phyloP scores from a whole-genome alignment of 2,113 vertebrate genomes.

The Macaca fascicularis region T2T-MFA8v1.1 NC_088381.1:58375501-58376000 shows the following conservation, averaged over 20 bases:
- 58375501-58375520: fast-evolving
- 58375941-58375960: neutral
- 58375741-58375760: neutral
- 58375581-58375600: neutral
- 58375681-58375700: neutral
- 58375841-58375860: fast-evolving
- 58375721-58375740: no score
- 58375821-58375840: neutral
- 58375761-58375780: neutral
- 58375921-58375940: fast-evolving
- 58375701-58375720: neutral
- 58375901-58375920: neutral
- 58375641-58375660: neutral
- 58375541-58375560: fast-evolving
- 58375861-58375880: fast-evolving
- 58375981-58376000: neutral
- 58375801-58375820: neutral
- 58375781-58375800: neutral
- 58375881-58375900: neutral
- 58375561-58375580: neutral
- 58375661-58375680: neutral
- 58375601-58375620: neutral
- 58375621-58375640: no score
- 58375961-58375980: neutral
- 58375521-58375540: neutral